phyloP scores from a whole-genome alignment of 2,888 invertebrate genomes.

The Orthosia incerta region DNA sequence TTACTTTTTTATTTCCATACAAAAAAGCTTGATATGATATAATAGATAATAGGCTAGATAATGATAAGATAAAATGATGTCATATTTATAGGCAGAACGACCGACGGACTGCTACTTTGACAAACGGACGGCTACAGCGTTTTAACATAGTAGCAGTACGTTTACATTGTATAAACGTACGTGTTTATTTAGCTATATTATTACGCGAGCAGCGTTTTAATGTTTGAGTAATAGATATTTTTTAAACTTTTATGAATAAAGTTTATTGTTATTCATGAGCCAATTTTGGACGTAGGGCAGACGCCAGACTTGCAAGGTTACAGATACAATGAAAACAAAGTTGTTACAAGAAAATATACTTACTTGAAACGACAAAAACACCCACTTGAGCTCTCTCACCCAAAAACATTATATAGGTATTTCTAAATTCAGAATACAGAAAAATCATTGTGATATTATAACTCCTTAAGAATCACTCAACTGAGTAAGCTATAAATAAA shows the following conservation, averaged over 20 bases:
- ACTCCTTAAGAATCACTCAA: constrained; percentile 4
- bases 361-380: background rate
- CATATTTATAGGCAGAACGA: too few relatives aligned
- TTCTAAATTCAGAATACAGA: background rate
- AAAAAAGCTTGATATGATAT: too few relatives aligned
- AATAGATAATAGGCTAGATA: too few relatives aligned
- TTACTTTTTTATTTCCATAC: too few relatives aligned
- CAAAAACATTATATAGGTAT: too few relatives aligned
- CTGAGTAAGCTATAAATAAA: constrained; percentile 4
- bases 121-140: too few relatives aligned
- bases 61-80: too few relatives aligned
- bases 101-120: too few relatives aligned
- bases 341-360: background rate
- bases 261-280: constrained; percentile 10
- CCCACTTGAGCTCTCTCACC: background rate
- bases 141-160: constrained; percentile 19
- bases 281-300: constrained; percentile 7
- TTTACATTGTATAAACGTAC: constrained; percentile 62
- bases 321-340: background rate
- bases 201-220: constrained; percentile 59
- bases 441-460: background rate
- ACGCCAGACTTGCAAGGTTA: background rate
- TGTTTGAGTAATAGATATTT: constrained; percentile 46
- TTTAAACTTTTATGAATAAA: constrained; percentile 25
- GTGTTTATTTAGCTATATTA: constrained; percentile 63